phyloP scores from a whole-genome alignment of 2,797 vertebrate genomes.

The Molothrus aeneus region DNA sequence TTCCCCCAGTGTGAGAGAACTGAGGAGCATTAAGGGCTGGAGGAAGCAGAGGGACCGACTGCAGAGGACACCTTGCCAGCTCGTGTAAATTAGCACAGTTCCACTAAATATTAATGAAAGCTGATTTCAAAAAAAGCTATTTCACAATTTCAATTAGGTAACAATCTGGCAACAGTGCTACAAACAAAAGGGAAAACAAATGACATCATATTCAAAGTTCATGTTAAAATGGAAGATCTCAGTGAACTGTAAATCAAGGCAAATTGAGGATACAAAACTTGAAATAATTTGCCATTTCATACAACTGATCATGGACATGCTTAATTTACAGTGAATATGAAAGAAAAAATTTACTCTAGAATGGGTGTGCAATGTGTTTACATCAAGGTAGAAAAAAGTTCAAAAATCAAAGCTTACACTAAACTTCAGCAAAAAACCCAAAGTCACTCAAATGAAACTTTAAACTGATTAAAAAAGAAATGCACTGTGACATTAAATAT shows the following conservation, averaged over 20 bases:
- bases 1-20: not conserved
- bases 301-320: not conserved
- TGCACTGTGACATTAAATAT: not conserved
- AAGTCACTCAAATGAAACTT: not conserved
- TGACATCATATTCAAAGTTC: not conserved
- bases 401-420: not conserved
- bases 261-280: not conserved
- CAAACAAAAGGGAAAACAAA: not conserved
- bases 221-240: not conserved
- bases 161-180: not conserved
- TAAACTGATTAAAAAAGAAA: not conserved
- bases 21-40: not conserved
- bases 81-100: not conserved
- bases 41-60: not conserved
- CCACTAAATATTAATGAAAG: slow-evolving; percentile 19
- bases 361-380: not conserved
- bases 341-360: not conserved
- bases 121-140: not conserved
- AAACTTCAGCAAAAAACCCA: not conserved
- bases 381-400: not conserved
- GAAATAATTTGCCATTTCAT: not conserved
- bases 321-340: not conserved
- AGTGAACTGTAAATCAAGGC: not conserved
- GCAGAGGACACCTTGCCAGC: not conserved
- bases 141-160: slow-evolving; percentile 10